Base-by-base conservation (phyloP, 2,888 invertebrate genomes). In the Ennomos erosarius region DNA sequence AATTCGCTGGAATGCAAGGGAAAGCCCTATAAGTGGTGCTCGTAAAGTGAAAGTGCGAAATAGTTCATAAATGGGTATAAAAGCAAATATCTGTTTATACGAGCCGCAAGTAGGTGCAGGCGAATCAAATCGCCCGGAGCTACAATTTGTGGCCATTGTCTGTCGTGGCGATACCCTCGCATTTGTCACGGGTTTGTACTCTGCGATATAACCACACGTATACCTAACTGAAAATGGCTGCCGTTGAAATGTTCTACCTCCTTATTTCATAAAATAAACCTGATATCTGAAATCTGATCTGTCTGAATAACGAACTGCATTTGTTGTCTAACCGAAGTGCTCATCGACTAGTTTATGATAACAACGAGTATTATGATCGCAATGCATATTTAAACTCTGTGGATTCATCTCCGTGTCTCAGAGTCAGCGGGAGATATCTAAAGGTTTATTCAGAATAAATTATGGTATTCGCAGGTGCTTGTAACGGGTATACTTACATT, bases 91-190 rank as follows among this genome's bases (percentile, higher is more conserved):
- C 74, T 68, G 74, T 75, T 76, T 75, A 73, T 65, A 66, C 63
- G 44, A 62, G 59, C 39, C 10, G 43, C 12, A 40, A 45, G 48
- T 62, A 61, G 64, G 54, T 64, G 67, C 62, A 68, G 62, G 68
- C 67, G 67, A 71, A 72, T 75, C 74, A 69, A 71, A 71, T 59
- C 63, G 77, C 77, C 81, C 51, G 70, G 72, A 79, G 81, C 77
- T 62, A 65, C 79, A 85, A 86, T 87, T 84, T 84, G 80, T 73
- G 71, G 73, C 77, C 76, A 86, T 87, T 85, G 84, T 85, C 76
- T 78, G 74, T 62, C 68, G 67, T 57, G 62, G 67, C 74, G 74
- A 77, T 82, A 85, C 79, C 79, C 66, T 71, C 71, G 69, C 75
- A 74, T 83, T 84, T 75, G 79, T 79, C 78, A 76, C 64, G 75